phyloP scores from a whole-genome alignment of 2,113 vertebrate species.

The Microtus ochrogaster region DNA sequence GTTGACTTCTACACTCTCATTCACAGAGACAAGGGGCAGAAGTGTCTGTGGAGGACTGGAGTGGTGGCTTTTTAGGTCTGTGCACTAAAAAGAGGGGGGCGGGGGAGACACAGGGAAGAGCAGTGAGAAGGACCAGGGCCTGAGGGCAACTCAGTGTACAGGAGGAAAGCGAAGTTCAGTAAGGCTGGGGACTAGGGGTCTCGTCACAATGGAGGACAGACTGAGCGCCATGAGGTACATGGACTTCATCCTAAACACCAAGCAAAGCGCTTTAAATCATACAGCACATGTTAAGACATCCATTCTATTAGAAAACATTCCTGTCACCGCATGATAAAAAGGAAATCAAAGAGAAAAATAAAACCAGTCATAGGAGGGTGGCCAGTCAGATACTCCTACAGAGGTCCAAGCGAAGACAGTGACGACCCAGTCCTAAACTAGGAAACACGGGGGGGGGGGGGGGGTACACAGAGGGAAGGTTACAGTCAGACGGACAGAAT shows the following conservation, averaged over 20 bases:
- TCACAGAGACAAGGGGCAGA: not conserved
- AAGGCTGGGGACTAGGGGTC: not conserved
- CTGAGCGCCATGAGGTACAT: no score
- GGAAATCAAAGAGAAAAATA: not conserved
- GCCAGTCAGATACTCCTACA: not conserved
- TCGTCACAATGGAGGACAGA: not conserved
- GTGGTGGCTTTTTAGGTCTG: not conserved
- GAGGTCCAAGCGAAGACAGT: not conserved
- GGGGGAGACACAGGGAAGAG: not conserved
- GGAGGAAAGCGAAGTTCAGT: not conserved
- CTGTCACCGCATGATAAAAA: not conserved
- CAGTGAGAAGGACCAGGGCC: not conserved
- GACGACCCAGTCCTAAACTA: not conserved
- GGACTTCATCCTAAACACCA: not conserved
- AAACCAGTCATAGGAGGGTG: not conserved
- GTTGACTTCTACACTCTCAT: not conserved
- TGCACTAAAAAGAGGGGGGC: not conserved
- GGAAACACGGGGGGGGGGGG: not conserved
- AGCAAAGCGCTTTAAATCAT: not conserved
- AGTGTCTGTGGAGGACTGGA: not conserved
- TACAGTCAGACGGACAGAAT: not conserved
- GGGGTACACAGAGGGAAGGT: not conserved
- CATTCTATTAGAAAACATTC: constrained; percentile 9
- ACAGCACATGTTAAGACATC: not conserved
- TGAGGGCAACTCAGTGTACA: not conserved